These are phyloP conservation scores for Lemur catta DNA, from an alignment of 2,797 vertebrate species.

Conservation along the genomic window DNA sequence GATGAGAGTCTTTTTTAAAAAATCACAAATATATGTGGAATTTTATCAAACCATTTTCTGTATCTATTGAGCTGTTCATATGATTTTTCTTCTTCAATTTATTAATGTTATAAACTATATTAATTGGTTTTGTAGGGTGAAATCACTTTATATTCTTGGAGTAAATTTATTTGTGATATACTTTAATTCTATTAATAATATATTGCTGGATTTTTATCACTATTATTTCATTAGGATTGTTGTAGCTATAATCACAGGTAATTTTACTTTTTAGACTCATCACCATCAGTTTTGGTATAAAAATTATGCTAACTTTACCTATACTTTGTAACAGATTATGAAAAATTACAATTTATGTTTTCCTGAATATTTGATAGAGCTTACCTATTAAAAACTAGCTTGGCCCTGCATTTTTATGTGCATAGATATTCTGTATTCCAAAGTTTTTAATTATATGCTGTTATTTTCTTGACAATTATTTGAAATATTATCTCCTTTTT, in stretches of 20 bases:
- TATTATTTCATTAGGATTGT: background rate
- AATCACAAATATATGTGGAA: background rate
- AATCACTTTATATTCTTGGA: background rate
- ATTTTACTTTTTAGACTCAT: background rate
- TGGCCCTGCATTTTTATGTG: background rate
- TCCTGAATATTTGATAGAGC: background rate
- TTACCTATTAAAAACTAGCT: background rate
- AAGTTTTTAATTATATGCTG: background rate
- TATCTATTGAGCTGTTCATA: background rate
- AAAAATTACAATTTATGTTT: background rate
- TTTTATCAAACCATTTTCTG: background rate
- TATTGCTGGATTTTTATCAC: background rate
- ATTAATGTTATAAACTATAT: background rate
- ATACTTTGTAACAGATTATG: background rate
- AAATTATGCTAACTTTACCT: background rate
- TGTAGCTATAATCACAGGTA: background rate
- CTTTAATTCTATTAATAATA: background rate
- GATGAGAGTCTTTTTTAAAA: background rate
- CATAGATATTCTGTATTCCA: background rate
- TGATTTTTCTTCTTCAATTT: background rate
- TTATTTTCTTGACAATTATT: background rate
- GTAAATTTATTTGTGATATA: background rate
- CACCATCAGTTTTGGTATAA: background rate
- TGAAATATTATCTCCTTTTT: background rate
- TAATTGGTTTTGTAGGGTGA: background rate